Base-by-base conservation (phyloP, 2,797 vertebrate species). In the Chelon labrosus region DNA sequence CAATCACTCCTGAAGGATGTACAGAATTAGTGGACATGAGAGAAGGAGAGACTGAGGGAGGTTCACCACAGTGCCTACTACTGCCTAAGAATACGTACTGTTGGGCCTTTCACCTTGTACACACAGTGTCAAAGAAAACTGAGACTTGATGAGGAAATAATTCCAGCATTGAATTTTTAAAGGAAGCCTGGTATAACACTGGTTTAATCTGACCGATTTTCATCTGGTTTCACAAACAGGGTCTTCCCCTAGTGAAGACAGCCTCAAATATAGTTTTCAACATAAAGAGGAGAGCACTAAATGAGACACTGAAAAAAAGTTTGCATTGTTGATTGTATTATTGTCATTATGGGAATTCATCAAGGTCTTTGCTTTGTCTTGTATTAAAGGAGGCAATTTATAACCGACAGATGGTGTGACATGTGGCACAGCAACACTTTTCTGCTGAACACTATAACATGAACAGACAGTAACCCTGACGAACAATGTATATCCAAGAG, bases 21-120 rank as follows among this genome's bases (percentile, higher is more conserved):
- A 80, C 86, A 86, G 84, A 81, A 85, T 89, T 79, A 82, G 84
- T 69, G 65, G 44, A 71, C 72, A 81, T 74, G 73, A 56, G 70
- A 68, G 46, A 74, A 57, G 19, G 6, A 55, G 37, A 1, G 54
- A 68, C 35, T 13, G 42, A 55, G 31, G 50, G 41, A 44, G 61
- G 22, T 42, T 60, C 49, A 55, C 42, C 4, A 3, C 17, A 22
- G 38, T 25, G 19, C 16, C 1, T 17, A 5, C 44, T 53, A 27
- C 44, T 44, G 31, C 31, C 31, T 7, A 31, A 4, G 31, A 31
- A 31, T 31, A 31, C 56, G 59, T 62, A 63, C 65, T 54, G 22
- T 52, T 35, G 17, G 56, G 19, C 27, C 39, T 41, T 27, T 41
- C 22, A 73, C 41, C 51, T 7, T 53, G 44, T 62, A 44, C 31